Evolutionary conservation across 2,888 invertebrate genomes (phyloP).

Genomic region (Sinotaia quadrata): DNA sequence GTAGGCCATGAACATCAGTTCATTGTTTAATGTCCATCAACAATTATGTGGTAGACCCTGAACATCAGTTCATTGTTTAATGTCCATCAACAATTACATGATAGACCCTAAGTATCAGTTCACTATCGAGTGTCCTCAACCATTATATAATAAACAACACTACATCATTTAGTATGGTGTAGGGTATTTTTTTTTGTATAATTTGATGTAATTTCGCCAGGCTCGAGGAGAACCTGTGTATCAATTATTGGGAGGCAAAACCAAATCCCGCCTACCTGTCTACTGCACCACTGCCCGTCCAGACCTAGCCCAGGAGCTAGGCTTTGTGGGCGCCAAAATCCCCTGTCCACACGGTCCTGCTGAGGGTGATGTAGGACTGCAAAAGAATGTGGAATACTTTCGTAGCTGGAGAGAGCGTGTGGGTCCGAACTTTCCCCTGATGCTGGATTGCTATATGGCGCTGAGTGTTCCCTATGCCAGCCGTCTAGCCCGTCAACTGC

Average conservation of each 20-base stretch:
- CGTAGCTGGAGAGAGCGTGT: slow-evolving; percentile 64
- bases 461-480: slow-evolving; percentile 63
- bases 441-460: slow-evolving; percentile 69
- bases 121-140: too few species aligned
- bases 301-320: slow-evolving; percentile 62
- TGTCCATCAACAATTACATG: too few species aligned
- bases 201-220: too few species aligned
- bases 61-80: too few species aligned
- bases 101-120: too few species aligned
- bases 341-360: slow-evolving; percentile 67
- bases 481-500: slow-evolving; percentile 59
- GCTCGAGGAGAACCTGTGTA: slow-evolving; percentile 61
- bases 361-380: slow-evolving; percentile 63
- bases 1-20: too few species aligned
- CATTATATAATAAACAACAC: too few species aligned
- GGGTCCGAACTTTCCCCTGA: slow-evolving; percentile 66
- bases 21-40: too few species aligned
- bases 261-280: slow-evolving; percentile 65
- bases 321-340: slow-evolving; percentile 66
- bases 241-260: slow-evolving; percentile 67
- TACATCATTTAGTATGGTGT: too few species aligned
- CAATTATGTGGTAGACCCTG: too few species aligned
- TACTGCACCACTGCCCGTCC: slow-evolving; percentile 67
- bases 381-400: slow-evolving; percentile 63
- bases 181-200: too few species aligned